Evolutionary conservation across 64 coral and sea anemone genomes (phyloP).

Genomic region (Anthopleura sola): DNA sequence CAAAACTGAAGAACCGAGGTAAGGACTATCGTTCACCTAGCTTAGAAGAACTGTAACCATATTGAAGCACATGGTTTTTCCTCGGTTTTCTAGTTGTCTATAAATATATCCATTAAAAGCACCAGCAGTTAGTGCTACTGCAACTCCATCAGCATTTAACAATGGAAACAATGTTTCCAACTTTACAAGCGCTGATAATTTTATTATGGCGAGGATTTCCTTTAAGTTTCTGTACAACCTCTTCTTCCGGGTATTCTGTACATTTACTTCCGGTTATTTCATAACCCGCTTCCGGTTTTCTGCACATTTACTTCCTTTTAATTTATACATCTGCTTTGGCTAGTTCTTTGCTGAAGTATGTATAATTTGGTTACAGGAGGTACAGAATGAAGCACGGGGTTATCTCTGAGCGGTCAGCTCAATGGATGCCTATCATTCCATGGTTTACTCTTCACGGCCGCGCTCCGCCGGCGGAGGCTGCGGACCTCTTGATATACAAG

Average conservation of each 20-base stretch:
- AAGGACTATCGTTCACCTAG: no score
- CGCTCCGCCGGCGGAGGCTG: slow-evolving; percentile 66
- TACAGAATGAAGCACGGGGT: not conserved
- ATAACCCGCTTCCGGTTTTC: not conserved
- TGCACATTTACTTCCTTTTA: not conserved
- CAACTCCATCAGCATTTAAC: not conserved
- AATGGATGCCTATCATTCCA: not conserved
- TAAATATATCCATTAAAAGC: not conserved
- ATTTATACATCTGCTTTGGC: not conserved
- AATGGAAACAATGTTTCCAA: not conserved
- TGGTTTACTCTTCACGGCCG: slow-evolving; percentile 28
- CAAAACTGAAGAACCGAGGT: no score
- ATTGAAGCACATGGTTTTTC: not conserved
- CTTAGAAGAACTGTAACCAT: no score
- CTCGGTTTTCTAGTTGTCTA: not conserved
- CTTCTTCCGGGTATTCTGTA: not conserved
- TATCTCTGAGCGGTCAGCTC: not conserved
- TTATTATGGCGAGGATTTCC: not conserved
- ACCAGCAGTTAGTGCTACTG: not conserved
- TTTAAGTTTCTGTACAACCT: not conserved
- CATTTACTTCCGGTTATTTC: not conserved
- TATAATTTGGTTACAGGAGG: not conserved
- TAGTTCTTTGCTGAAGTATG: not conserved
- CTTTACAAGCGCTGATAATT: not conserved
- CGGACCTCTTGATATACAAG: slow-evolving; percentile 95